Base-by-base conservation (phyloP, 2,113 vertebrate species). In the Eolophus roseicapilla region DNA sequence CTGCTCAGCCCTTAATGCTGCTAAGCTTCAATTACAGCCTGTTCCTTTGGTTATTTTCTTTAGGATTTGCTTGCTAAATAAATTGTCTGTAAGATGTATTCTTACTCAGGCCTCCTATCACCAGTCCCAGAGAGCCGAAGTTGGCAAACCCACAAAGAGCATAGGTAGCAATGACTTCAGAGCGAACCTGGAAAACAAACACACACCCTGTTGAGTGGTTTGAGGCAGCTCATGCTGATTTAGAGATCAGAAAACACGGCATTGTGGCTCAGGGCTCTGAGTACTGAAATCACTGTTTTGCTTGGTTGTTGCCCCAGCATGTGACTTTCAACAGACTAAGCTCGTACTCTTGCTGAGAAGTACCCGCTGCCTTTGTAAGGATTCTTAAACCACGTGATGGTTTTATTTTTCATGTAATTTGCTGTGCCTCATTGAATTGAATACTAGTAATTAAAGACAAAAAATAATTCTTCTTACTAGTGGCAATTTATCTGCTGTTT, bases 111-210 rank as follows among this genome's bases (percentile, higher is more conserved):
- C 95, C 97, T 73, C 98, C 98, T 33, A 99, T 93, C 33, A 97
- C 87, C 62, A 99, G 97, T 92, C 98, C 98, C 69, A 99, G 86
- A 19, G 99, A 99, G 44, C 98, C 96, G 1, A 99, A 91, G 94
- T 99, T 99, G 96, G 98, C 98, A 97, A 99, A 99, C 50, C 99
- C 98, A 97, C 99, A 99, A 70, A 99, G 98, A 63, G 98, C 98
- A 2, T 99, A 99, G 6, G 98, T 99, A 71, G 98, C 98, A 44
- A 99, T 98, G 43, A 97, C 97, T 98, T 99, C 98, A 35, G 99
- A 99, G 69, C 98, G 98, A 81, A 98, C 94, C 99, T 99, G 95
- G 68, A 97, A 95, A 92, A 44, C 76, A 97, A 69, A 83, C 13
- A 97, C 29, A 95, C 4, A 41, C 9, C 8, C 2, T 25, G 13